Conservation (phyloP, 2,888 invertebrate genomes). For the Phalangium opilio region DNA sequence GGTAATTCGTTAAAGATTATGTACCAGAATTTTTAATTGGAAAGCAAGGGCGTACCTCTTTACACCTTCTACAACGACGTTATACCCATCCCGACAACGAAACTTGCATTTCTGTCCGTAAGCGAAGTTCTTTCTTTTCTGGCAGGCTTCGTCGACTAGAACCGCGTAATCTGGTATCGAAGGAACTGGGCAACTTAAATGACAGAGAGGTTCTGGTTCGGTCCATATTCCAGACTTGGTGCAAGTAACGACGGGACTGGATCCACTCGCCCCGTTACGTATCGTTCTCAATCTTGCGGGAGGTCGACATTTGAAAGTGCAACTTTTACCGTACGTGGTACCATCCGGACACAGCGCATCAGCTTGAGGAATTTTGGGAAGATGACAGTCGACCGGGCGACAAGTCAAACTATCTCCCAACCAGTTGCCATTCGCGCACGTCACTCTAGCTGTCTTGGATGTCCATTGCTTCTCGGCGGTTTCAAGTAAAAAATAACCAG, state of each 20-base stretch:
- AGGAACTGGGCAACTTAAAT: slow-evolving; percentile 1
- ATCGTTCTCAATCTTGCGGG: slow-evolving; percentile 4
- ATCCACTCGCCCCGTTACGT: not conserved
- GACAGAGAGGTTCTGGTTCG: not conserved
- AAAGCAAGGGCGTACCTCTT: too few relatives aligned
- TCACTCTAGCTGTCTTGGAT: not conserved
- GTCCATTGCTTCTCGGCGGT: not conserved
- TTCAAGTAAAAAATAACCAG: not conserved
- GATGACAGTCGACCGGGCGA: slow-evolving; percentile 3
- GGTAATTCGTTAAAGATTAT: too few relatives aligned
- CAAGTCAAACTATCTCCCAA: not conserved
- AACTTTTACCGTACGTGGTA: slow-evolving; percentile 1
- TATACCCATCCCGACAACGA: slow-evolving; percentile 1
- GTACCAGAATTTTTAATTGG: too few relatives aligned
- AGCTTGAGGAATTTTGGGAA: slow-evolving; percentile 1
- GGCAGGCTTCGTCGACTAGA: not conserved
- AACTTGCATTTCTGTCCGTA: slow-evolving; percentile 2
- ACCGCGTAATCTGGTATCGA: not conserved
- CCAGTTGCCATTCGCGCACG: slow-evolving; percentile 3
- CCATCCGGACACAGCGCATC: slow-evolving; percentile 3
- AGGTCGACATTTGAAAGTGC: slow-evolving; percentile 2
- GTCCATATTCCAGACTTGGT: slow-evolving; percentile 1
- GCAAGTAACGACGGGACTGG: not conserved
- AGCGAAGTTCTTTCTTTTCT: not conserved
- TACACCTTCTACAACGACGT: not conserved